Percentiles rank a stretch among this genome's conserved stretches.
phyloP scores from a whole-genome alignment of 1,140 invertebrate genomes.

The Capitella teleta region DNA sequence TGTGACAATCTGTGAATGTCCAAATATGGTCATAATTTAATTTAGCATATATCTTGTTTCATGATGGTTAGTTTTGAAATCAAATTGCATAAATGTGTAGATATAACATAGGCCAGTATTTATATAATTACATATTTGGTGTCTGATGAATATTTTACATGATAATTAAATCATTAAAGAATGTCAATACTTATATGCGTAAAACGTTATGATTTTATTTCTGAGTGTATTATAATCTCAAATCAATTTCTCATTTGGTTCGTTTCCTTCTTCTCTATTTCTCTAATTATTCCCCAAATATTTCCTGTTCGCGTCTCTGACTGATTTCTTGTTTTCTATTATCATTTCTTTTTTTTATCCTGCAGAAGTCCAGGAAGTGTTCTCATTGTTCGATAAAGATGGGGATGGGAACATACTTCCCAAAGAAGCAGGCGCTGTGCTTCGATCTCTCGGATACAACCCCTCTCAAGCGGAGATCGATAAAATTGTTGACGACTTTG shows the following conservation, averaged over 20 bases:
- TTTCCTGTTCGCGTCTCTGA: neutral
- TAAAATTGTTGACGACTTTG: neutral
- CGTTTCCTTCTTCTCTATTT: neutral
- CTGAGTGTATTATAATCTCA: too few species aligned
- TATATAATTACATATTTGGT: too few species aligned
- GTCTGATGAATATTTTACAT: too few species aligned
- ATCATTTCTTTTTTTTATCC: neutral
- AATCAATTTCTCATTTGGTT: too few species aligned
- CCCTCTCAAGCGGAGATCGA: constrained; percentile 6
- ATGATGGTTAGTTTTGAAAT: too few species aligned
- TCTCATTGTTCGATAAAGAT: constrained; percentile 15
- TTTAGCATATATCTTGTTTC: too few species aligned
- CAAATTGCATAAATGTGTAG: too few species aligned
- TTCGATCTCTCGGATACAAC: constrained; percentile 8
- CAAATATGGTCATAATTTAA: too few species aligned
- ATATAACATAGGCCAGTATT: too few species aligned
- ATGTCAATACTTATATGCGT: neutral
- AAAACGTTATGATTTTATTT: neutral
- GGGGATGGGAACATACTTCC: constrained; percentile 12
- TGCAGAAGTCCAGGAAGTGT: constrained; percentile 12
- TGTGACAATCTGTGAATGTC: too few species aligned
- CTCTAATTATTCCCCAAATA: neutral
- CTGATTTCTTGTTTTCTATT: neutral
- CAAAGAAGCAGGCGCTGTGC: neutral
- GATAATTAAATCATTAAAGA: neutral